Base-by-base conservation (phyloP, 1,140 invertebrate genomes). In the Drosophila nikananu region DNA sequence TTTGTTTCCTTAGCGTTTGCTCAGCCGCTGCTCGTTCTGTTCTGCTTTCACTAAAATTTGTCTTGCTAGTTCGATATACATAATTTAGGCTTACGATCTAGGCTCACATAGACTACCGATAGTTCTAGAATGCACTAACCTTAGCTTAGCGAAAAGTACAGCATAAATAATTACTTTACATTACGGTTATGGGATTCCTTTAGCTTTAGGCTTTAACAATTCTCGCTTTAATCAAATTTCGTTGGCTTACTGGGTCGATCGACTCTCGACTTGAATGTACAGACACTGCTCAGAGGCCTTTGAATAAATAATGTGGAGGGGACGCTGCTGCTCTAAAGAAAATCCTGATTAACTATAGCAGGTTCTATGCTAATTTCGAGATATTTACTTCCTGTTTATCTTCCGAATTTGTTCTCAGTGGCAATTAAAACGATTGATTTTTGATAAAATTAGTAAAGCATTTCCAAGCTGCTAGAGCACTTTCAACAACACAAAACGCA, bases 61-160 rank as follows among this genome's bases (percentile, higher is more conserved):
- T 78, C 86, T 77, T 82, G 80, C 86, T 91, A 91, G 74, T 80
- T 86, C 70, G 51, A 83, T 86, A 89, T 81, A 90, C 77, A 91
- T 91, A 91, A 90, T 77, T 90, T 91, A 90, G 71, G 55, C 82
- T 91, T 90, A 90, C 59, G 19, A 68, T 44, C 81, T 91, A 90
- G 41, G 78, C 83, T 91, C 82, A 90, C 86, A 81, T 91, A 89
- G 77, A 82, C 81, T 91, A 91, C 72, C 78, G 86, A 90, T 90
- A 90, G 68, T 91, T 90, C 82, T 86, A 89, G 84, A 92, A 92
- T 92, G 91, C 91, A 92, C 91, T 92, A 92, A 92, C 91, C 91
- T 92, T 92, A 92, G 83, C 80, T 91, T 90, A 90, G 86, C 82
- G 72, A 86, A 91, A 86, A 90, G 82, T 91, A 90, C 86, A 91